These are phyloP conservation scores for Druon quercuslanigerum DNA, from an alignment of 1,140 invertebrate species.

Conservation along the genomic window DNA sequence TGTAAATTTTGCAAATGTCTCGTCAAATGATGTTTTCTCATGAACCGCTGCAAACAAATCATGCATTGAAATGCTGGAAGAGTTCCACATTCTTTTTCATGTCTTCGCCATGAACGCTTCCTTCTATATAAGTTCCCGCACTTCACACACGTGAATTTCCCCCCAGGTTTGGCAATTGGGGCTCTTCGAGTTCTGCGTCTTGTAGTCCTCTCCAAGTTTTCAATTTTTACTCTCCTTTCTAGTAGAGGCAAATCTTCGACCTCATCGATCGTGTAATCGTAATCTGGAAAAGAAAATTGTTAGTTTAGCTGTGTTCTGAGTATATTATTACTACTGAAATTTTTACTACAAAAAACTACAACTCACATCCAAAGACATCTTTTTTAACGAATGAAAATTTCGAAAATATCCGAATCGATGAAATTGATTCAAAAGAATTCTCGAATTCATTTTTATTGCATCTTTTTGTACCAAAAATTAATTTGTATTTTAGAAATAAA, in stretches of 20 bases:
- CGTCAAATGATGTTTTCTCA: constrained; percentile 78
- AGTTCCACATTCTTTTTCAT: constrained; percentile 82
- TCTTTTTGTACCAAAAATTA: too few species aligned
- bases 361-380: too few species aligned
- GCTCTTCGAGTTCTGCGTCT: constrained; percentile 61
- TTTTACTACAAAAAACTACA: too few species aligned
- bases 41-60: constrained; percentile 79
- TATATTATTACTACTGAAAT: too few species aligned
- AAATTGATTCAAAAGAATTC: too few species aligned
- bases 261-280: constrained; percentile 36
- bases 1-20: constrained; percentile 78
- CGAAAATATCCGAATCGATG: too few species aligned
- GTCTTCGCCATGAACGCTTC: constrained; percentile 80
- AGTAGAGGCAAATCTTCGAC: constrained; percentile 60
- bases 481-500: too few species aligned
- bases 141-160: constrained; percentile 77
- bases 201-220: constrained; percentile 58
- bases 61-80: constrained; percentile 82
- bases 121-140: constrained; percentile 81
- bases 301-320: constrained; percentile 54
- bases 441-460: too few species aligned
- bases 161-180: constrained; percentile 48
- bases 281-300: constrained; percentile 51
- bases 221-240: constrained; percentile 53
- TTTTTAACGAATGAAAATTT: too few species aligned